Percentiles rank a stretch among this genome's conserved stretches.
phyloP scores from a whole-genome alignment of 2,797 vertebrate genomes.

The Merluccius polli region DNA sequence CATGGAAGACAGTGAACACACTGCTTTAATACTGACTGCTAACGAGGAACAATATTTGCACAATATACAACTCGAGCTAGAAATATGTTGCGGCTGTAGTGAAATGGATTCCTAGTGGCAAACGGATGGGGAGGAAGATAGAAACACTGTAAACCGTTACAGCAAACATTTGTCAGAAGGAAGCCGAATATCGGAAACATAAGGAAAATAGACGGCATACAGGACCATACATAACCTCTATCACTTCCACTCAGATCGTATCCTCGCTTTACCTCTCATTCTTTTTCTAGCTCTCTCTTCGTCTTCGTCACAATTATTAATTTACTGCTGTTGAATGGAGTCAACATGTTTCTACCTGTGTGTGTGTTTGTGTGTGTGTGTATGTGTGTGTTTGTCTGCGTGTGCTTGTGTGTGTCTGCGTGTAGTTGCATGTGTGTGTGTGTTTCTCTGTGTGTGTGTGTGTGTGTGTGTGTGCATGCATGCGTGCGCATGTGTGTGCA shows the following conservation, averaged over 20 bases:
- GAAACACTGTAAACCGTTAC: no score
- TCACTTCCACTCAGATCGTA: not conserved
- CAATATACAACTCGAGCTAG: no score
- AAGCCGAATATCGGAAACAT: no score
- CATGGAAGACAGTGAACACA: no score
- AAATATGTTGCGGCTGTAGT: no score
- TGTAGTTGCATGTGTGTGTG: slow-evolving; percentile 3
- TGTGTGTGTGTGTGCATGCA: not conserved
- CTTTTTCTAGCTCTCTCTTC: slow-evolving; percentile 2
- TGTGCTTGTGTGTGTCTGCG: slow-evolving; percentile 6
- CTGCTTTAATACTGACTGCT: no score
- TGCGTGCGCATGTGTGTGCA: not conserved
- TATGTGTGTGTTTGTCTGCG: slow-evolving; percentile 4
- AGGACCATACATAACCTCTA: not conserved
- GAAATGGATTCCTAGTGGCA: no score
- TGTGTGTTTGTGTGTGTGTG: not conserved
- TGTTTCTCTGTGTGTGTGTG: not conserved
- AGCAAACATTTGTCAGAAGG: no score
- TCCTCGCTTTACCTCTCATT: slow-evolving; percentile 2
- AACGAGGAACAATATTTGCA: no score
- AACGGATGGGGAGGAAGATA: no score
- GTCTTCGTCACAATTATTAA: slow-evolving; percentile 16
- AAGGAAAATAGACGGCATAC: not conserved
- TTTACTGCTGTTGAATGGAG: not conserved
- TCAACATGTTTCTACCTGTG: not conserved